Evolutionary conservation across 2,888 invertebrate species (phyloP).

Genomic region (Latrodectus hesperus): DNA sequence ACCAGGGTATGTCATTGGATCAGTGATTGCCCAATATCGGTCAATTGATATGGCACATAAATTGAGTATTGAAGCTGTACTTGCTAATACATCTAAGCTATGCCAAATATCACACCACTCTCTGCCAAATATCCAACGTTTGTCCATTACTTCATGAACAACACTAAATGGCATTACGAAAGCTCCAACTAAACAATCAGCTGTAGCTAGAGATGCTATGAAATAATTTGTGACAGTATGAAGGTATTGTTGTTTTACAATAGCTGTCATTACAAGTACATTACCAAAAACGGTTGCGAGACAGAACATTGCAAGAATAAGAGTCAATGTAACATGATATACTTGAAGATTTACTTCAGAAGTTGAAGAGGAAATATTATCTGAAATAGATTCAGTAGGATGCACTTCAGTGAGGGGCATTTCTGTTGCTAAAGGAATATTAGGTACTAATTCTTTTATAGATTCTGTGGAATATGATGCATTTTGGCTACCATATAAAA

Average conservation of each 20-base stretch:
- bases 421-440: conserved; percentile 7
- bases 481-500: conserved; percentile 10
- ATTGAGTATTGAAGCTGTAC: conserved; percentile 97
- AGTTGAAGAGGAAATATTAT: conserved; percentile 6
- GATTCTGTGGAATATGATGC: neutral
- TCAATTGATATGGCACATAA: conserved; percentile 97
- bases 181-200: conserved; percentile 95
- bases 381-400: neutral
- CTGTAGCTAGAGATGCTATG: conserved; percentile 97
- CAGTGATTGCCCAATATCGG: conserved; percentile 98
- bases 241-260: conserved; percentile 91
- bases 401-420: neutral
- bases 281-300: conserved; percentile 96
- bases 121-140: conserved; percentile 90
- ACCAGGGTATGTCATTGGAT: conserved; percentile 97
- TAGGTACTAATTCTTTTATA: neutral
- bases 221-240: conserved; percentile 98
- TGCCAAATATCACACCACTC: conserved; percentile 99
- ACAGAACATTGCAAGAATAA: conserved; percentile 89
- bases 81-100: conserved; percentile 95
- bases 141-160: conserved; percentile 85
- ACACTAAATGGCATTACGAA: conserved; percentile 99
- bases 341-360: conserved; percentile 10
- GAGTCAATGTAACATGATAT: conserved; percentile 77
- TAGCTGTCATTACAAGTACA: conserved; percentile 94